phyloP scores from a whole-genome alignment of 2,113 vertebrate species.

The Campylorhamphus procurvoides region DNA sequence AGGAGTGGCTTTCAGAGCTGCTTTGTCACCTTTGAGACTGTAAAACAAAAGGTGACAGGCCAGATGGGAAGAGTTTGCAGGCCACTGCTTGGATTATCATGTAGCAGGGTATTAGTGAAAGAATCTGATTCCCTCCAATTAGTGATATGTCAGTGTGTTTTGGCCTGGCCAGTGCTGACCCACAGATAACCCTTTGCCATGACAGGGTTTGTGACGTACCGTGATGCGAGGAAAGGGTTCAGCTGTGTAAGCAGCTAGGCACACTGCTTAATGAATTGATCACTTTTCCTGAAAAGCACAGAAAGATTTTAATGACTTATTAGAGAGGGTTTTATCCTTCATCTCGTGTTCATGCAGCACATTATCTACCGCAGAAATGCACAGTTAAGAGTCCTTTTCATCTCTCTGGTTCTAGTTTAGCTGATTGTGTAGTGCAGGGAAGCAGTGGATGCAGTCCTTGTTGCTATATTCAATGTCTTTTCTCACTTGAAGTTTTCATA shows the following conservation, averaged over 20 bases:
- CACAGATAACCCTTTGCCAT: not conserved
- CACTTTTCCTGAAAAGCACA: not conserved
- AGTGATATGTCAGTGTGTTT: slow-evolving; percentile 9
- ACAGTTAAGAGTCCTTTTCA: not conserved
- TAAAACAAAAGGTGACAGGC: not conserved
- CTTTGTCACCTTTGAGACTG: not conserved
- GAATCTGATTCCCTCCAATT: slow-evolving; percentile 9
- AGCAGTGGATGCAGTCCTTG: not conserved
- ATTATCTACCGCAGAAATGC: not conserved
- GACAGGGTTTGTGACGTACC: rapidly evolving
- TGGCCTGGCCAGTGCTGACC: not conserved
- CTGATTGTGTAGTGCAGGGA: not conserved
- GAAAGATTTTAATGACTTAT: not conserved
- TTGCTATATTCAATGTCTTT: not conserved
- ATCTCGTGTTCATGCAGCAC: not conserved
- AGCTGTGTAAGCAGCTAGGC: not conserved
- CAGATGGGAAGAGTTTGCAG: not conserved
- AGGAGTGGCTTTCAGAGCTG: not conserved
- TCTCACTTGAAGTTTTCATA: not conserved
- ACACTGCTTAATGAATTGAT: not conserved
- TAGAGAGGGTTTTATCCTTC: not conserved
- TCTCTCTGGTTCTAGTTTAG: not conserved
- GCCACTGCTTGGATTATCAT: not conserved
- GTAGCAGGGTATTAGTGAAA: not conserved
- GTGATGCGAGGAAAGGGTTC: not conserved